Evolutionary conservation across 2,888 invertebrate species (phyloP), one percentile per base, ranked within the genome.

Genomic region (Diploptera punctata): DNA sequence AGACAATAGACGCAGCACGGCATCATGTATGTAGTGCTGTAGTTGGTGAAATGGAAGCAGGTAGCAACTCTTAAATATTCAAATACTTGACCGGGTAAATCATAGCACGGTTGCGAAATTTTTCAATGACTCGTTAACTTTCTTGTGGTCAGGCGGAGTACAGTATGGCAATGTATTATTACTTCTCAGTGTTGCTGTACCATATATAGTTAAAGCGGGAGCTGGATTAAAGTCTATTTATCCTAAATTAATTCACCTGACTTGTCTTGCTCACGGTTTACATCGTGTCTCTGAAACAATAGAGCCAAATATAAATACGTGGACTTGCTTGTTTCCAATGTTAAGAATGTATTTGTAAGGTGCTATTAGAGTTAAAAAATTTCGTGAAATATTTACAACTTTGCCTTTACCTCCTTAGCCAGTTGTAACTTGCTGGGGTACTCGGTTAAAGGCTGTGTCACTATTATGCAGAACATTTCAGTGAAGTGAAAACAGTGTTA

Each of bases 31-130:
- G 52, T 2, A 52, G n/a, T 52, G 52, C 52, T 52, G 52, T 2
- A 21, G 18, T 52, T 52, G 52, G 52, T 52, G 52, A 9, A 52
- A 52, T 52, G 52, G n/a, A 52, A 52, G 21, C 52, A 52, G 52
- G n/a, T n/a, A 52, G 52, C 52, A 52, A 16, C 52, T 52, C 3
- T 3, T 52, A 10, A 52, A 52, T 52, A 52, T 1, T 3, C 52
- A 52, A 52, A n/a, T 52, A 52, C 52, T 52, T 52, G n/a, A n/a
- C 1, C n/a, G 18, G 52, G 1, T 52, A 52, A 52, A 52, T 52
- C 52, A 1, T 52, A 19, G 19, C 21, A 52, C 3, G 3, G 52
- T n/a, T 52, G 52, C 52, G n/a, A 52, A 33, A 33, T 33, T 33
- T 33, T 33, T 10, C 33, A 33, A 33, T 10, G n/a, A n/a, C n/a